phyloP scores from a whole-genome alignment of 2,888 invertebrate species.

The Chloroclystis v-ata region DNA sequence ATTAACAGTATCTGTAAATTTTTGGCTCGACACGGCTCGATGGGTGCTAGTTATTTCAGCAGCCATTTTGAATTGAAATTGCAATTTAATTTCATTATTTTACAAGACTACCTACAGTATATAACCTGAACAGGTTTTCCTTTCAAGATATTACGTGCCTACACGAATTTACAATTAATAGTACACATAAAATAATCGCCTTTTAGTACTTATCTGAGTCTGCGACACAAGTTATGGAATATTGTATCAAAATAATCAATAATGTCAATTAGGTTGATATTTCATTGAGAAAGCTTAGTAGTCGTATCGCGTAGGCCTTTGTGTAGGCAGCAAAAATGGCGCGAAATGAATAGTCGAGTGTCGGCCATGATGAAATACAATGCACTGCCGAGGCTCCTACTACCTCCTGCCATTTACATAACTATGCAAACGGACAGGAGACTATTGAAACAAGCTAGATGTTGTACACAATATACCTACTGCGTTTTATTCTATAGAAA shows the following conservation, averaged over 20 bases:
- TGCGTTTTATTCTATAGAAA: too few relatives aligned
- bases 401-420: slow-evolving; percentile 27
- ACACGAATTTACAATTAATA: too few relatives aligned
- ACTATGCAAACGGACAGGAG: slow-evolving; percentile 23
- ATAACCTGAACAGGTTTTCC: not conserved
- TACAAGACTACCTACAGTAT: not conserved
- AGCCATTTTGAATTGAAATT: slow-evolving; percentile 25
- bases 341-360: slow-evolving; percentile 27
- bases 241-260: not conserved
- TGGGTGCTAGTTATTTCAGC: slow-evolving; percentile 23
- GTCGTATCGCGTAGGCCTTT: slow-evolving; percentile 26
- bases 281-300: not conserved
- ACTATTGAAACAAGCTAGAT: too few relatives aligned
- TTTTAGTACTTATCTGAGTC: too few relatives aligned
- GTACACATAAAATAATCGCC: too few relatives aligned
- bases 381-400: slow-evolving; percentile 17
- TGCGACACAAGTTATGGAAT: too few relatives aligned
- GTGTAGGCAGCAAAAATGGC: slow-evolving; percentile 49
- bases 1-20: slow-evolving; percentile 27
- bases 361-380: slow-evolving; percentile 24
- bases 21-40: slow-evolving; percentile 27
- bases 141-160: not conserved
- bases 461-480: too few relatives aligned
- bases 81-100: not conserved
- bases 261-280: not conserved